Evolutionary conservation across 2,797 vertebrate genomes (phyloP).

Genomic region (Lutra lutra): DNA sequence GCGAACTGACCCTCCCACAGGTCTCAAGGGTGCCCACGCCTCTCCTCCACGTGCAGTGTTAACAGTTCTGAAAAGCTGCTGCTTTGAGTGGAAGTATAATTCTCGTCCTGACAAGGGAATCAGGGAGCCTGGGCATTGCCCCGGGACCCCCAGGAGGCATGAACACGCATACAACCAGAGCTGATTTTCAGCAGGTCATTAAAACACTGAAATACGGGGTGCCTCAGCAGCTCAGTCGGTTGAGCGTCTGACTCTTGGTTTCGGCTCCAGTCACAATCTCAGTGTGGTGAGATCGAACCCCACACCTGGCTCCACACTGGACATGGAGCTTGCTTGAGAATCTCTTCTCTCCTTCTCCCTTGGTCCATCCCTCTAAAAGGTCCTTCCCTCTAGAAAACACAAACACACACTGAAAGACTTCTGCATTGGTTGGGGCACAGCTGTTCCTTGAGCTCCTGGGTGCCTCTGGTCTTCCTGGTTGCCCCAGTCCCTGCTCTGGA

Average conservation of each 20-base stretch:
- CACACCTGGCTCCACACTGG: neutral
- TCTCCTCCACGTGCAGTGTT: too few relatives aligned
- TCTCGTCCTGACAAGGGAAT: fast-evolving
- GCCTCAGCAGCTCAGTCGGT: neutral
- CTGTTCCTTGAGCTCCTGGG: neutral
- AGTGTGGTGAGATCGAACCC: neutral
- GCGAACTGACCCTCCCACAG: neutral
- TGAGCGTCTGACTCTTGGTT: neutral
- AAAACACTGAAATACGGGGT: neutral
- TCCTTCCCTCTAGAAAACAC: neutral
- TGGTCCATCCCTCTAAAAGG: neutral
- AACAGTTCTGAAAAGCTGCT: neutral
- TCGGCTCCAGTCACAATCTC: neutral
- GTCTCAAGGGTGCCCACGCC: fast-evolving
- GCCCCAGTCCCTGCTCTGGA: neutral
- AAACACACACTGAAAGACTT: neutral
- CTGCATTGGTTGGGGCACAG: neutral
- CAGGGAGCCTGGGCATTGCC: neutral
- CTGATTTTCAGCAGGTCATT: neutral
- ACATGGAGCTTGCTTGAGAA: neutral
- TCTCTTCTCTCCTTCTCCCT: neutral
- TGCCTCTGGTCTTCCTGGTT: neutral
- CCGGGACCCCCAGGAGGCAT: fast-evolving
- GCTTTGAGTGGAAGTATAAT: neutral
- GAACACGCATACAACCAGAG: fast-evolving